Percentiles rank a stretch among this genome's conserved stretches.
phyloP scores from a whole-genome alignment of 2,888 invertebrate species.

The Sialis lutaria region DNA sequence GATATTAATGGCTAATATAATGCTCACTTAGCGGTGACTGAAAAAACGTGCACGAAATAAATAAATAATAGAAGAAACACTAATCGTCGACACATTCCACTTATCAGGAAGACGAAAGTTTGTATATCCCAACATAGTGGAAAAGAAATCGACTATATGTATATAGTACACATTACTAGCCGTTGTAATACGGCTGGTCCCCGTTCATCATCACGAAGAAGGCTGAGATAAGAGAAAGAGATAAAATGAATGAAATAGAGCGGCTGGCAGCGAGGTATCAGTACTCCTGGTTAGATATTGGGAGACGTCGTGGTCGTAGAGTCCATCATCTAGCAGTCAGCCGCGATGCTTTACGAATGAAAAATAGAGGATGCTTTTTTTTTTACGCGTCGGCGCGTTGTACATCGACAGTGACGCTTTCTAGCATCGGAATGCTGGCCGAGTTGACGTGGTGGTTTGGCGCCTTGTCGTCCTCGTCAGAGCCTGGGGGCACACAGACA shows the following conservation, averaged over 20 bases:
- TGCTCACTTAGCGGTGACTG: too few relatives aligned
- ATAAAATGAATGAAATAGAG: neutral
- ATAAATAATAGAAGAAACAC: too few relatives aligned
- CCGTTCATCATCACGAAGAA: constrained; percentile 2
- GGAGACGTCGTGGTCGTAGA: too few relatives aligned
- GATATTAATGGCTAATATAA: too few relatives aligned
- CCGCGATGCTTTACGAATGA: too few relatives aligned
- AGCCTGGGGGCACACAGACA: constrained; percentile 34
- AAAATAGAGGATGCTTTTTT: too few relatives aligned
- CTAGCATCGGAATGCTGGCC: constrained; percentile 29
- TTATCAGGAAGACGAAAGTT: too few relatives aligned
- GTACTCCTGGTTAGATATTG: neutral
- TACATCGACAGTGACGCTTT: constrained; percentile 60
- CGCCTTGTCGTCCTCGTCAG: constrained; percentile 59
- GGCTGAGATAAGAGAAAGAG: neutral
- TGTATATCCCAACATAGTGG: too few relatives aligned
- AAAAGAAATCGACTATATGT: too few relatives aligned
- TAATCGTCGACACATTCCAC: too few relatives aligned
- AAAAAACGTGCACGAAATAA: too few relatives aligned
- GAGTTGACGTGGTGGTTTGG: constrained; percentile 42
- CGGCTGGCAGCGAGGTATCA: neutral
- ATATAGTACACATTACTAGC: neutral
- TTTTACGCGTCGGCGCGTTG: constrained; percentile 43
- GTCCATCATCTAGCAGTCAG: too few relatives aligned
- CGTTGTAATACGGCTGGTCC: constrained; percentile 3